Conservation (phyloP, 2,888 invertebrate genomes). For the Onthophagus sagittarius region DNA sequence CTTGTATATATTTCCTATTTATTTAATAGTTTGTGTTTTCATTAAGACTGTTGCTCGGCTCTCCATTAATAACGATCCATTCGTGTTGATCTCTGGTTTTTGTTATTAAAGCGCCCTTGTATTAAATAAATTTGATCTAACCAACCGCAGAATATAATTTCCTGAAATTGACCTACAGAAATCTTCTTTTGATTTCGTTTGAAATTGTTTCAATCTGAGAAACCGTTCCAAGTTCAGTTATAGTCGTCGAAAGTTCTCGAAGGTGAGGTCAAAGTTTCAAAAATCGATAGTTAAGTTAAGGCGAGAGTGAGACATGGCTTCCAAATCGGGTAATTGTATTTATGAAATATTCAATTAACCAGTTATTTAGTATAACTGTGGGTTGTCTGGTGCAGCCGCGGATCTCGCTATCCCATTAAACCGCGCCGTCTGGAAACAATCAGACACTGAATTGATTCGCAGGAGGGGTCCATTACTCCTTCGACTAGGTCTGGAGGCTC, state of each 20-base stretch:
- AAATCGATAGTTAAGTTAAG: background rate
- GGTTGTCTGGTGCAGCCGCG: slow-evolving; percentile 43
- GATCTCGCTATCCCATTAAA: slow-evolving; percentile 43
- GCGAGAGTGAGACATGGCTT: background rate
- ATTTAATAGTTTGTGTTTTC: slow-evolving; percentile 25
- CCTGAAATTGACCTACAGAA: no score
- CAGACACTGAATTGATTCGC: slow-evolving; percentile 35
- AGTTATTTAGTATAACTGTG: slow-evolving; percentile 37
- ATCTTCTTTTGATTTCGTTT: no score
- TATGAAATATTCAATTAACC: slow-evolving; percentile 39
- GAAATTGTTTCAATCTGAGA: no score
- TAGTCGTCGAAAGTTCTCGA: background rate
- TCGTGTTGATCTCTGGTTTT: background rate
- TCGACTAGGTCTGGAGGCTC: slow-evolving; percentile 14
- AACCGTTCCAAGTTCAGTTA: background rate
- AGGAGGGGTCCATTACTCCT: slow-evolving; percentile 48
- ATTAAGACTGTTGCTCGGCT: slow-evolving; percentile 10
- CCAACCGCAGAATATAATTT: background rate
- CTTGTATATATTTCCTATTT: slow-evolving; percentile 21
- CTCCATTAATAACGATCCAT: slow-evolving; percentile 1
- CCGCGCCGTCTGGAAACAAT: slow-evolving; percentile 48
- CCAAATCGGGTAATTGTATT: slow-evolving; percentile 25
- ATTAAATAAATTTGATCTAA: background rate
- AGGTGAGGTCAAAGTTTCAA: background rate
- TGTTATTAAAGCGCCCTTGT: background rate